Percentiles rank a stretch among this genome's conserved stretches.
These are phyloP conservation scores for Atrichornis clamosus DNA, from an alignment of 2,113 vertebrate species.

Conservation along the genomic window DNA sequence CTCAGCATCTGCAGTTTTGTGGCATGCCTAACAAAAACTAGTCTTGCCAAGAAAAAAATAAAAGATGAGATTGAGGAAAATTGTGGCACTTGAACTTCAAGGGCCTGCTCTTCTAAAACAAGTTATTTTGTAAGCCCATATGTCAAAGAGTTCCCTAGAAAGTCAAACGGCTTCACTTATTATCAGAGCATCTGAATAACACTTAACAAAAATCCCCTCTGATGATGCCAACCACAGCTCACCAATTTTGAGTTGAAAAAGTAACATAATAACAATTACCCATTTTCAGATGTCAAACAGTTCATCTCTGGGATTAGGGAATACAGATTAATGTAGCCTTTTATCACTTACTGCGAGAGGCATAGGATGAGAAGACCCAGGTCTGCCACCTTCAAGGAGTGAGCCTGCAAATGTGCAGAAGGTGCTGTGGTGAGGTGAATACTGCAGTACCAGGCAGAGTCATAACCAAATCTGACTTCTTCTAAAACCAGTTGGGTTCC, in stretches of 20 bases:
- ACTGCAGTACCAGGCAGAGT: not conserved
- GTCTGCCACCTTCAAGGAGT: not conserved
- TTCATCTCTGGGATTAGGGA: not conserved
- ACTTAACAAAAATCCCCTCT: not conserved
- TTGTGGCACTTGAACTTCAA: slow-evolving; percentile 34
- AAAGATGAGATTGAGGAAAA: not conserved
- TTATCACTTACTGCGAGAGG: not conserved
- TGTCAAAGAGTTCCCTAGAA: not conserved
- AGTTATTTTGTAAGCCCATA: not conserved
- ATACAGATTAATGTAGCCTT: not conserved
- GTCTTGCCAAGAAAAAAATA: not conserved
- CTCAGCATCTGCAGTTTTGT: slow-evolving; percentile 64
- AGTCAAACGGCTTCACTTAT: not conserved
- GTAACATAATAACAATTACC: not conserved
- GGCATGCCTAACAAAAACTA: slow-evolving; percentile 40
- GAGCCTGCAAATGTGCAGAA: not conserved
- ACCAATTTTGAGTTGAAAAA: not conserved
- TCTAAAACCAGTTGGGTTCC: slow-evolving; percentile 12
- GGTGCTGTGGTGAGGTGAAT: not conserved
- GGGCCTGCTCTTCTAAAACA: not conserved
- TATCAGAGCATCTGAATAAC: not conserved
- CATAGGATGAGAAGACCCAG: not conserved
- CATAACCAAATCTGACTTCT: slow-evolving; percentile 15
- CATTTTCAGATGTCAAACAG: not conserved
- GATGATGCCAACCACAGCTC: not conserved